Percentiles rank a stretch among this genome's conserved stretches.
phyloP scores from a whole-genome alignment of 2,888 invertebrate species.

The Tipula confusa region DNA sequence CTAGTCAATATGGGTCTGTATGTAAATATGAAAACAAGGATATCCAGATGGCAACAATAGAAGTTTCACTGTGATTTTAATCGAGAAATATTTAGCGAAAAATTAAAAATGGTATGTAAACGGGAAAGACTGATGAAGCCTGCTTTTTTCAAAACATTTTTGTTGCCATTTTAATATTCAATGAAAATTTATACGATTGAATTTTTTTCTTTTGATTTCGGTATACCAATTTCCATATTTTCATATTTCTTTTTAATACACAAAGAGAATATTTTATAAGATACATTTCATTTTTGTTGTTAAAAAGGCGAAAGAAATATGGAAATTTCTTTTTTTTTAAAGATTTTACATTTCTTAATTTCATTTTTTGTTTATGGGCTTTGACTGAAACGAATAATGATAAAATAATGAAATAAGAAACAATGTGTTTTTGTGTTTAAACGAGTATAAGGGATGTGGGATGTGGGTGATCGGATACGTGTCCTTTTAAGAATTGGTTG shows the following conservation, averaged over 20 bases:
- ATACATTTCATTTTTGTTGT: not conserved
- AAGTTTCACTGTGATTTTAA: not conserved
- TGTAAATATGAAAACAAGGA: not conserved
- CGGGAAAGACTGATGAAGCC: not conserved
- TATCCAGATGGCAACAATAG: not conserved
- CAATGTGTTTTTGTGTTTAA: not conserved
- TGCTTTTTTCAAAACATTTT: not conserved
- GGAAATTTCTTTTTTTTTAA: not conserved
- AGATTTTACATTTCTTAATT: constrained; percentile 12
- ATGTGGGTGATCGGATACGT: not conserved
- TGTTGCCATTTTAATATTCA: not conserved
- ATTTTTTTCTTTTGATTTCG: constrained; percentile 1
- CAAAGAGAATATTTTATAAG: not conserved
- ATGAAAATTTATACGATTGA: not conserved
- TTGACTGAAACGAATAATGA: not conserved
- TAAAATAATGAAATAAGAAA: not conserved
- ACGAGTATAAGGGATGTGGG: not conserved
- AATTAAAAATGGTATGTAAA: not conserved
- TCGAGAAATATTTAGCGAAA: not conserved
- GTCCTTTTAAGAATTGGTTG: not conserved
- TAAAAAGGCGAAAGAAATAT: not conserved
- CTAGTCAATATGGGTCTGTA: not conserved
- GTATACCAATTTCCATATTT: not conserved
- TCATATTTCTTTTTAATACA: not conserved
- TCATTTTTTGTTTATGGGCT: not conserved